Evolutionary conservation across 1,140 invertebrate species (phyloP), one percentile per base, ranked within the genome.

Genomic region (Eriosoma lanigerum): DNA sequence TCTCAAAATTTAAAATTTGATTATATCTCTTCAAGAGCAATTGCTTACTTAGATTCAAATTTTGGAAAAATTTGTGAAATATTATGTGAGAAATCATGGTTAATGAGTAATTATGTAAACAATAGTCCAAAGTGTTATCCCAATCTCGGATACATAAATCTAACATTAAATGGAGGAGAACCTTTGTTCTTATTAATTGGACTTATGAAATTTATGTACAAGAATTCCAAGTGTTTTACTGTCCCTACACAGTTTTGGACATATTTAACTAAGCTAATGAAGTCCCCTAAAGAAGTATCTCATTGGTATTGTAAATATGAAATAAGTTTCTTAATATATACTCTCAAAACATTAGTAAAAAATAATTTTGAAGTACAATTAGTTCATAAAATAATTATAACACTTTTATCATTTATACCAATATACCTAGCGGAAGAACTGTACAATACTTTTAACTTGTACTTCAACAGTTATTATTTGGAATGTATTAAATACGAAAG

Each of bases 171-270:
- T 29, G 56, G 38, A 44, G 54, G 75, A 26, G 75, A 78, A 0
- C 75, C 75, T 62, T 62, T 78, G 3, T 78, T 78, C 10, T 62
- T 78, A n/a, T 78, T 78, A 29, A 78, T 46, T 78, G 75, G 75
- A 24, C 8, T 78, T 13, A 78, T 78, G 75, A 78, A 78, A 78
- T 78, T 78, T 9, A 24, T 78, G 9, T 46, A 44, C 56, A 60
- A 48, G 13, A 78, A 46, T 62, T 21, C 75, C 4, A 21, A 48
- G 3, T 15, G 21, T 19, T 62, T 78, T 78, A 48, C 46, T 24
- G 12, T 78, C 9, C 75, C 75, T n/a, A 48, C 24, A 46, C n/a
- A 78, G 9, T 78, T 78, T 62, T 78, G 75, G 75, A 29, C 17
- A 13, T 78, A 78, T 60, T 46, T 78, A 60, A 60, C 60, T 46